phyloP scores from a whole-genome alignment of 1,140 invertebrate genomes.

The Diachasmimorpha longicaudata region DNA sequence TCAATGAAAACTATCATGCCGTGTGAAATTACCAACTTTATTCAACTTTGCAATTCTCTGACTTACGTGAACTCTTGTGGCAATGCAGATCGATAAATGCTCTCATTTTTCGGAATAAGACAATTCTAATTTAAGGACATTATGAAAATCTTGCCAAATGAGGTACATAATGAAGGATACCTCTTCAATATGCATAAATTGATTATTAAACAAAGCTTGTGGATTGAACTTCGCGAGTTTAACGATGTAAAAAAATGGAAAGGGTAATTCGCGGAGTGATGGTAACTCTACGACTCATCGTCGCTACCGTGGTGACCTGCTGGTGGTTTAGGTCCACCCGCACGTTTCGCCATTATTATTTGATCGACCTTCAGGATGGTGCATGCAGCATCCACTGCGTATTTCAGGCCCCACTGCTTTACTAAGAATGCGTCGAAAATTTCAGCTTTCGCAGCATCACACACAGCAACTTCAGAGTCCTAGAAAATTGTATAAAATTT shows the following conservation, averaged over 20 bases:
- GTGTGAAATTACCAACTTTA: slow-evolving; percentile 10
- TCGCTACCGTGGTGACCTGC: slow-evolving; percentile 72
- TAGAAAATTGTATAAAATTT: slow-evolving; percentile 35
- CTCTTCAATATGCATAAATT: background rate
- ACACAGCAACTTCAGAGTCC: slow-evolving; percentile 67
- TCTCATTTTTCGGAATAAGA: background rate
- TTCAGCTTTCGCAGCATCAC: slow-evolving; percentile 76
- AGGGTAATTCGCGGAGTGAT: background rate
- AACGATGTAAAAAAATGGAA: background rate
- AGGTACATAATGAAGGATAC: background rate
- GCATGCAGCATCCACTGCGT: slow-evolving; percentile 89
- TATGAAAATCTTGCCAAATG: background rate
- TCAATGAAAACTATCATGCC: background rate
- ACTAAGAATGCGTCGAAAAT: slow-evolving; percentile 86
- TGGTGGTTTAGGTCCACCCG: slow-evolving; percentile 91
- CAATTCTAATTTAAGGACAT: background rate
- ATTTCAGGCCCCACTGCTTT: slow-evolving; percentile 95
- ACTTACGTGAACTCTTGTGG: background rate
- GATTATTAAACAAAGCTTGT: background rate
- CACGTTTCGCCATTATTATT: slow-evolving; percentile 98
- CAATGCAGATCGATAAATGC: background rate
- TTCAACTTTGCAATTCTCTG: background rate
- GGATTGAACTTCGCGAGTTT: background rate
- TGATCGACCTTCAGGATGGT: slow-evolving; percentile 98
- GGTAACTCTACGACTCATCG: slow-evolving; percentile 63